A percentile compares a stretch with the other conserved stretches of the same genome.
These are phyloP conservation scores for Gymnosoma rotundatum DNA, from an alignment of 2,888 invertebrate genomes.

Conservation along the genomic window DNA sequence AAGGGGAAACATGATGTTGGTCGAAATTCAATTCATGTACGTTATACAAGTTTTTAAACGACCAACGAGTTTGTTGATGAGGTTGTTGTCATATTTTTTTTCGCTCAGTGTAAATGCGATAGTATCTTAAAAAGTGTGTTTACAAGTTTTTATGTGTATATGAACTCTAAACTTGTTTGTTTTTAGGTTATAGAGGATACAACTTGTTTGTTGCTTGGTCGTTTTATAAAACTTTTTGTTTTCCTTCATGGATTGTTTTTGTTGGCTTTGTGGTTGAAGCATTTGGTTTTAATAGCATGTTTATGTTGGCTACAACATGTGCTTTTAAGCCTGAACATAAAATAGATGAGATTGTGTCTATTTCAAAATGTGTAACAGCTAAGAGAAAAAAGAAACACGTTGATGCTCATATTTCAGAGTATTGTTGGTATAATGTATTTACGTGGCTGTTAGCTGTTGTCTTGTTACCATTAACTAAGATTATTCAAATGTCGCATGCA, in stretches of 20 bases:
- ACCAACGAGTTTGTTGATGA: conserved; percentile 37
- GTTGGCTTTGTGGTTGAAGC: not conserved
- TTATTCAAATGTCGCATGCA: conserved; percentile 58
- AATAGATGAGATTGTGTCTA: conserved; percentile 28
- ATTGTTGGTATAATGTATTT: not conserved
- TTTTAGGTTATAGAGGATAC: conserved; percentile 67
- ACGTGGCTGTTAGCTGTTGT: conserved; percentile 7
- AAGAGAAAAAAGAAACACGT: not conserved
- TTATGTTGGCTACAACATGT: conserved; percentile 39
- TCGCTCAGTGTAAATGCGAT: not conserved
- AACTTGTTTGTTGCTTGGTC: conserved; percentile 42
- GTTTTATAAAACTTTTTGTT: conserved; percentile 6
- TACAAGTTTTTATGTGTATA: not conserved
- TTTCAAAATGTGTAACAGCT: conserved; percentile 2
- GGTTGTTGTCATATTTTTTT: conserved; percentile 22
- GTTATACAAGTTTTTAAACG: conserved; percentile 48
- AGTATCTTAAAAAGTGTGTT: not conserved
- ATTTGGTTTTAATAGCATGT: conserved; percentile 23
- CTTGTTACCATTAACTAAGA: conserved; percentile 31
- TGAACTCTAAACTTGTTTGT: conserved; percentile 63
- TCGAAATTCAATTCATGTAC: conserved; percentile 55
- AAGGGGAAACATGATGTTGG: conserved; percentile 42
- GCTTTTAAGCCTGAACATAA: conserved; percentile 23
- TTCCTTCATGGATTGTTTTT: not conserved
- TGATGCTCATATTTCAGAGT: not conserved